Conservation (phyloP, 2,113 vertebrate species). For the Dasyprocta punctata region DNA sequence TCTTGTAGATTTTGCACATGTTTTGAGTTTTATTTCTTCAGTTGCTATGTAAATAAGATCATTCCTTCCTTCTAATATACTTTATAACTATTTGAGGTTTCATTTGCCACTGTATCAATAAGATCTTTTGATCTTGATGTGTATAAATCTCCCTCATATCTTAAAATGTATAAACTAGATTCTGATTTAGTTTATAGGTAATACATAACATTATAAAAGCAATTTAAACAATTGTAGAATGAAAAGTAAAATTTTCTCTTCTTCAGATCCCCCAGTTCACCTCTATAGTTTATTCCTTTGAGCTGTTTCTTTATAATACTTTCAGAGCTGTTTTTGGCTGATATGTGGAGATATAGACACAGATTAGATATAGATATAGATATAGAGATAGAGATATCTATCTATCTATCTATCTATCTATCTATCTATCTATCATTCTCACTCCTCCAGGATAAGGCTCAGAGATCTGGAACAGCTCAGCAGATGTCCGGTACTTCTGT, state of each 20-base stretch:
- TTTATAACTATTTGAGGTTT: constrained; percentile 34
- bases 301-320: constrained; percentile 2
- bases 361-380: too few relatives aligned
- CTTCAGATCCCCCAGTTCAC: background rate
- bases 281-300: background rate
- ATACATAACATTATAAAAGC: background rate
- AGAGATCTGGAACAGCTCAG: background rate
- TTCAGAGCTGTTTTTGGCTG: background rate
- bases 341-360: background rate
- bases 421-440: background rate
- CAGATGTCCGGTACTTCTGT: background rate
- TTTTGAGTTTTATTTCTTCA: constrained; percentile 46
- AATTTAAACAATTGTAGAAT: background rate
- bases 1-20: constrained; percentile 42
- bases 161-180: constrained; percentile 35
- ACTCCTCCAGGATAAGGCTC: background rate
- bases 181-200: constrained; percentile 49
- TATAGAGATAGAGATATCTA: too few relatives aligned
- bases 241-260: background rate
- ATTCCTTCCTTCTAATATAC: background rate
- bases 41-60: background rate
- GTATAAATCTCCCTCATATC: background rate
- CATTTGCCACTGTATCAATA: background rate
- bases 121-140: constrained; percentile 1
- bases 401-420: too few relatives aligned